Conservation (phyloP, 2,797 vertebrate genomes). For the Acipenser transmontanus region DNA sequence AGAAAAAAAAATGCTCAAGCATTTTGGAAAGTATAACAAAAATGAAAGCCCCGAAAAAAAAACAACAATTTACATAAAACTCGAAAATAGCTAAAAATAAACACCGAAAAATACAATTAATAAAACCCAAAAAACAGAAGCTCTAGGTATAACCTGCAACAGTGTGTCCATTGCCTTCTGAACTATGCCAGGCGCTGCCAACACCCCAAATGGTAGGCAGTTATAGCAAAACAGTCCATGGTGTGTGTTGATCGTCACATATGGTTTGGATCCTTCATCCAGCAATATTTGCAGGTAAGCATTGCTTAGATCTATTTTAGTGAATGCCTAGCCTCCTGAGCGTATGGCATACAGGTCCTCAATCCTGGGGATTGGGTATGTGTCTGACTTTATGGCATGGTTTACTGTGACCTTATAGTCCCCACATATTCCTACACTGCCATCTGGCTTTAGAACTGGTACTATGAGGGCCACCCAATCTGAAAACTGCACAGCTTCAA, state of each 20-base stretch:
- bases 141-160: neutral
- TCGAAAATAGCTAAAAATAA: too few species aligned
- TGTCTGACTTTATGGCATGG: neutral
- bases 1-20: too few species aligned
- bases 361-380: neutral
- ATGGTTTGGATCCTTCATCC: neutral
- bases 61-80: too few species aligned
- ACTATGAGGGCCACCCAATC: neutral
- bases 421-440: neutral
- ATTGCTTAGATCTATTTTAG: slow-evolving; percentile 3
- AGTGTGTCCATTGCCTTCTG: neutral
- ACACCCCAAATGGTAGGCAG: neutral
- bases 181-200: neutral
- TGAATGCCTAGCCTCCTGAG: slow-evolving; percentile 4
- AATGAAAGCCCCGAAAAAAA: too few species aligned
- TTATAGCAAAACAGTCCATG: neutral
- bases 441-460: neutral
- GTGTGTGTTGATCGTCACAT: neutral
- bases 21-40: too few species aligned
- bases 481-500: too few species aligned
- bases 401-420: slow-evolving; percentile 2
- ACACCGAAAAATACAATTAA: too few species aligned
- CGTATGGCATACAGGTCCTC: slow-evolving; percentile 6
- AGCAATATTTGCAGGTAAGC: neutral
- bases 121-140: too few species aligned